phyloP scores from a whole-genome alignment of 2,888 invertebrate genomes.

The Athalia cordata region DNA sequence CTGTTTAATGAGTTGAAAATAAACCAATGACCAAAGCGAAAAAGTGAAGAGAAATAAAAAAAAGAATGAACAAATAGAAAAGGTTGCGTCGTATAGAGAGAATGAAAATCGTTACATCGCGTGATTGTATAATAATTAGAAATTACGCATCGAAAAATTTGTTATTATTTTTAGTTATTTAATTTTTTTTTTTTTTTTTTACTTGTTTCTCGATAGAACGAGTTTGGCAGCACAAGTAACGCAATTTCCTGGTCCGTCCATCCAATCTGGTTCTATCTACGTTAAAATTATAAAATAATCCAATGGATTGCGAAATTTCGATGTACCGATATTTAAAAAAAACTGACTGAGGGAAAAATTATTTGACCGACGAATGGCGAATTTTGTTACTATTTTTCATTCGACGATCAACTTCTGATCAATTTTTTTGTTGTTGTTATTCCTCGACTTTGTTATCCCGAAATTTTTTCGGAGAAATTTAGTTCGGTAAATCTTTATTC shows the following conservation, averaged over 20 bases:
- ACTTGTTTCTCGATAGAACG: not conserved
- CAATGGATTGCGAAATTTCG: not conserved
- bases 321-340: not conserved
- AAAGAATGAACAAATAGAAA: not conserved
- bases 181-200: not conserved
- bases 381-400: no score
- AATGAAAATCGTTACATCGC: slow-evolving; percentile 27
- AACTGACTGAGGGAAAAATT: no score
- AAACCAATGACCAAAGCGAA: not conserved
- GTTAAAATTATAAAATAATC: slow-evolving; percentile 19
- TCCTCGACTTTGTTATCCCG: no score
- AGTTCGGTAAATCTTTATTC: no score
- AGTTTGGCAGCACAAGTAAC: slow-evolving; percentile 20
- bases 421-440: no score
- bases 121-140: slow-evolving; percentile 29
- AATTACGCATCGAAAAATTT: slow-evolving; percentile 23
- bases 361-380: no score
- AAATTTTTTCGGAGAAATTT: no score
- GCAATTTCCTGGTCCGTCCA: slow-evolving; percentile 13
- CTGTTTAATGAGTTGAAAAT: not conserved
- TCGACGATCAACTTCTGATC: no score
- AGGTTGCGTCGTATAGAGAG: not conserved
- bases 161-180: not conserved
- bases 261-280: not conserved
- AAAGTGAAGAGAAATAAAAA: not conserved